phyloP scores from a whole-genome alignment of 2,797 vertebrate species.

The Poecilia wingei region DNA sequence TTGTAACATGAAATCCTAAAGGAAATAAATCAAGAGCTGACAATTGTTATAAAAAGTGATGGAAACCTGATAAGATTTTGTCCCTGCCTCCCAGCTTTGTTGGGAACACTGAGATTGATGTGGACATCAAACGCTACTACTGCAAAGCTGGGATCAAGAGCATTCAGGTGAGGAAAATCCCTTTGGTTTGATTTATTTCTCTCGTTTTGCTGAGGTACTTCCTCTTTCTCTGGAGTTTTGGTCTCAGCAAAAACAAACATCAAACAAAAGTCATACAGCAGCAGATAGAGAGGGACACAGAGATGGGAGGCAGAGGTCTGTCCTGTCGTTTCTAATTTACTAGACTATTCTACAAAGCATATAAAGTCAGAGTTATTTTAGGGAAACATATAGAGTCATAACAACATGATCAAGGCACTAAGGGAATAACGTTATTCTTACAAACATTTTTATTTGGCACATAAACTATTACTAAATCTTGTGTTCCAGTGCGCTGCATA shows the following conservation, averaged over 20 bases:
- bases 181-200: constrained; percentile 11
- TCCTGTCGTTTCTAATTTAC: constrained; percentile 9
- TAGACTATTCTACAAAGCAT: not conserved
- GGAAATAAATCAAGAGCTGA: not conserved
- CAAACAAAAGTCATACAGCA: not conserved
- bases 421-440: not conserved
- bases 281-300: constrained; percentile 11
- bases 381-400: not conserved
- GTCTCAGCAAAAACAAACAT: not conserved
- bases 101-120: constrained; percentile 94
- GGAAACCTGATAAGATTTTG: not conserved
- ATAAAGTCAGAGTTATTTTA: not conserved
- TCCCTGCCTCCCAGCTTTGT: constrained; percentile 86
- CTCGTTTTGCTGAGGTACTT: not conserved
- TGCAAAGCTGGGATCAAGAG: constrained; percentile 98
- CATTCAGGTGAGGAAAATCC: constrained; percentile 86
- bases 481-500: not conserved
- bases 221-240: constrained; percentile 1
- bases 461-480: not conserved
- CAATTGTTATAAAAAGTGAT: not conserved
- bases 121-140: constrained; percentile 96
- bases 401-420: not conserved
- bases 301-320: constrained; percentile 15
- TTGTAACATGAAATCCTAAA: not conserved
- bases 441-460: not conserved